phyloP scores from a whole-genome alignment of 2,113 vertebrate genomes.

The Ptilorrhoa leucosticta region DNA sequence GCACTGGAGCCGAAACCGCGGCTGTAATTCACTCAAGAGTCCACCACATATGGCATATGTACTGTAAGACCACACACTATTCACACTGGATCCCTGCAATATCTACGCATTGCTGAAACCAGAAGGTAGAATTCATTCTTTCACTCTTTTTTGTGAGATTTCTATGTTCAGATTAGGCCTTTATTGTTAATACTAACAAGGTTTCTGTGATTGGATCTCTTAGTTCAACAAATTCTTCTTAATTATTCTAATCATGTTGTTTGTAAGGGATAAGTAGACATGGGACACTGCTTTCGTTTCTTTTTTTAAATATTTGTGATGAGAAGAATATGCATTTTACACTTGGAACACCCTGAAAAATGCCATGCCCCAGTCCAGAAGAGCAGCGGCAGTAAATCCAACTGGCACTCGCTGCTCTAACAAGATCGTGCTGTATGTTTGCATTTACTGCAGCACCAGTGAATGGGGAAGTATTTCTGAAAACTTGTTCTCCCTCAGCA shows the following conservation, averaged over 20 bases:
- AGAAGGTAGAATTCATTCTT: conserved; percentile 11
- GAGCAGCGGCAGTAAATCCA: neutral
- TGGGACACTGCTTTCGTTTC: neutral
- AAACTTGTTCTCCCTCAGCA: neutral
- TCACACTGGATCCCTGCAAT: conserved; percentile 29
- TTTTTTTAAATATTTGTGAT: neutral
- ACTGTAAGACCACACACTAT: conserved; percentile 69
- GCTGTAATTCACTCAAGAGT: conserved; percentile 69
- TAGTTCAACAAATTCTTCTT: neutral
- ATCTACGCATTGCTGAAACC: conserved; percentile 20
- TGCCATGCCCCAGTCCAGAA: neutral
- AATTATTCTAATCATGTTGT: neutral
- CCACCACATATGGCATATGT: conserved; percentile 52
- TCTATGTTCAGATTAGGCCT: neutral
- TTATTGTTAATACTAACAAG: neutral
- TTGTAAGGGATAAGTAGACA: neutral
- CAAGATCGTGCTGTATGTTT: neutral
- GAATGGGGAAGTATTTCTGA: neutral
- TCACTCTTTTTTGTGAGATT: neutral
- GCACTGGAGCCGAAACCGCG: conserved; percentile 45
- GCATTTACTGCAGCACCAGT: neutral
- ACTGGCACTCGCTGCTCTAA: neutral
- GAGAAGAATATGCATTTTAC: neutral
- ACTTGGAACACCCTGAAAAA: neutral
- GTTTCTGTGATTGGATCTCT: neutral